These are phyloP conservation scores for Choristoneura fumiferana DNA, from an alignment of 1,140 invertebrate species.

Conservation along the genomic window DNA sequence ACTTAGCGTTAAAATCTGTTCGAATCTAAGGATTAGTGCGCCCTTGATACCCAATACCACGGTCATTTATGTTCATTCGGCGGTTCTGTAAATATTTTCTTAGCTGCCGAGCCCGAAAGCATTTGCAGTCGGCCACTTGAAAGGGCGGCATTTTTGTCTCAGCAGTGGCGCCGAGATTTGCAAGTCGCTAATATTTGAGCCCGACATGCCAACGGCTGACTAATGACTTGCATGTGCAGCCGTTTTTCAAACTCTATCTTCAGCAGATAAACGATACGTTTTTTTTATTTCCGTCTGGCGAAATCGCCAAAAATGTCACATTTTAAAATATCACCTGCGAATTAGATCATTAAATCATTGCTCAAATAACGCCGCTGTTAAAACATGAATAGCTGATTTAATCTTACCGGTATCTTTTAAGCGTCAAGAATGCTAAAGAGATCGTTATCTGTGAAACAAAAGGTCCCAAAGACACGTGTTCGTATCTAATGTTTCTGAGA, in stretches of 20 bases:
- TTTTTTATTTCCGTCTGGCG: slow-evolving; percentile 21
- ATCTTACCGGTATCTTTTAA: slow-evolving; percentile 16
- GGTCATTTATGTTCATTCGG: slow-evolving; percentile 73
- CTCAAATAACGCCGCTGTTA: not conserved
- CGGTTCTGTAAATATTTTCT: slow-evolving; percentile 63
- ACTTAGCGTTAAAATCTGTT: slow-evolving; percentile 13
- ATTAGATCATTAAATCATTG: slow-evolving; percentile 18
- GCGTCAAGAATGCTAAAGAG: slow-evolving; percentile 25
- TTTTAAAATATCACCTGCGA: slow-evolving; percentile 14
- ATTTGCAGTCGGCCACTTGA: slow-evolving; percentile 38
- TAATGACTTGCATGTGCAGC: slow-evolving; percentile 71
- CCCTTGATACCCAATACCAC: slow-evolving; percentile 54
- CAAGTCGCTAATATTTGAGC: slow-evolving; percentile 62
- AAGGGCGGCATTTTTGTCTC: slow-evolving; percentile 39
- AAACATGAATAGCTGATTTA: slow-evolving; percentile 11
- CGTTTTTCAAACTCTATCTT: slow-evolving; percentile 43
- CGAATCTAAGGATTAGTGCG: slow-evolving; percentile 9
- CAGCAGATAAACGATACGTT: slow-evolving; percentile 26
- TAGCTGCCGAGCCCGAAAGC: slow-evolving; percentile 50
- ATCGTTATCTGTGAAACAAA: slow-evolving; percentile 37
- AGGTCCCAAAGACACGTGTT: slow-evolving; percentile 45
- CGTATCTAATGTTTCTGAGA: slow-evolving; percentile 52
- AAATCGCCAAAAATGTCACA: slow-evolving; percentile 6
- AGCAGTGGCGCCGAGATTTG: slow-evolving; percentile 56
- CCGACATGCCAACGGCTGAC: slow-evolving; percentile 42